A percentile compares a stretch with the other conserved stretches of the same genome.
Evolutionary conservation across 2,113 vertebrate species (phyloP).

Genomic region (cat (Felis catus)): F.catus_Fca126_mat1.0 CM031414.1:47047001-47047500

Average conservation of each 20-base stretch:
- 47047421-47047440: neutral
- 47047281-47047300: neutral
- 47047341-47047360: neutral
- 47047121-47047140: neutral
- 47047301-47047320: neutral
- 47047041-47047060: neutral
- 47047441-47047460: fast-evolving
- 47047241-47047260: neutral
- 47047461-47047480: neutral
- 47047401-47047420: neutral
- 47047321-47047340: neutral
- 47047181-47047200: neutral
- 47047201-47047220: neutral
- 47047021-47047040: neutral
- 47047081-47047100: neutral
- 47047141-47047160: neutral
- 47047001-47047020: neutral
- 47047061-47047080: neutral
- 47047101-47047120: neutral
- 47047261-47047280: neutral
- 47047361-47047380: neutral
- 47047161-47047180: neutral
- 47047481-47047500: neutral
- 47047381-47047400: neutral
- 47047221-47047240: neutral